phyloP scores from a whole-genome alignment of 2,888 invertebrate species.

The Tuta absoluta region DNA sequence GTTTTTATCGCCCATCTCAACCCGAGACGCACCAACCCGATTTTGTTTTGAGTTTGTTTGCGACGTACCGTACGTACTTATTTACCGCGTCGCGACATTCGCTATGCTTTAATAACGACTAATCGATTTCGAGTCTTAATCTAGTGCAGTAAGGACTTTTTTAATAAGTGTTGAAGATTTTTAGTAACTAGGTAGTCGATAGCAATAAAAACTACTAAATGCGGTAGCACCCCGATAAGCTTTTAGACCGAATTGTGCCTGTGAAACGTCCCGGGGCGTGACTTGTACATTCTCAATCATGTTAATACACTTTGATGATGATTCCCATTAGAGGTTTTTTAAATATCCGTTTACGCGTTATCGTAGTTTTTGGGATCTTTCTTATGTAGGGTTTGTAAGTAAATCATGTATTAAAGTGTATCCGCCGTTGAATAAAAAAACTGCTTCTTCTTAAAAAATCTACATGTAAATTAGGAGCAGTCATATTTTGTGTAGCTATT shows the following conservation, averaged over 20 bases:
- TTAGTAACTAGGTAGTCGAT: slow-evolving; percentile 64
- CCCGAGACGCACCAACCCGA: slow-evolving; percentile 37
- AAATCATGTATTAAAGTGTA: slow-evolving; percentile 32
- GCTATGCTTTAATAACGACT: slow-evolving; percentile 44
- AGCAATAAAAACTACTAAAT: slow-evolving; percentile 57
- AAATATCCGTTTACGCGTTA: slow-evolving; percentile 48
- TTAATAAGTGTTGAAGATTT: slow-evolving; percentile 66
- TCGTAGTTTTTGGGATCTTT: slow-evolving; percentile 50
- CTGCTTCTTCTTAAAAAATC: slow-evolving; percentile 62
- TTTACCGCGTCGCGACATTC: slow-evolving; percentile 41
- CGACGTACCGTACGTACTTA: slow-evolving; percentile 56
- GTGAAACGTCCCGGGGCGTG: slow-evolving; percentile 43
- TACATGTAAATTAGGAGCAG: slow-evolving; percentile 71
- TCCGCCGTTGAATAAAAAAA: slow-evolving; percentile 44
- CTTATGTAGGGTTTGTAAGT: slow-evolving; percentile 46
- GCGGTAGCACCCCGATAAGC: slow-evolving; percentile 53
- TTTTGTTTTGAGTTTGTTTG: slow-evolving; percentile 36
- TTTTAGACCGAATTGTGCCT: slow-evolving; percentile 62
- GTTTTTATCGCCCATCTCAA: slow-evolving; percentile 31
- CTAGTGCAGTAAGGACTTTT: slow-evolving; percentile 56
- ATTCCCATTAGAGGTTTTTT: slow-evolving; percentile 39
- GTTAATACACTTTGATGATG: slow-evolving; percentile 47
- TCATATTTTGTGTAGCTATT: slow-evolving; percentile 76
- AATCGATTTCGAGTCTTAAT: slow-evolving; percentile 49
- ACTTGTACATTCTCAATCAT: slow-evolving; percentile 35